phyloP scores from a whole-genome alignment of 2,888 invertebrate genomes.

The Dolomedes plantarius region DNA sequence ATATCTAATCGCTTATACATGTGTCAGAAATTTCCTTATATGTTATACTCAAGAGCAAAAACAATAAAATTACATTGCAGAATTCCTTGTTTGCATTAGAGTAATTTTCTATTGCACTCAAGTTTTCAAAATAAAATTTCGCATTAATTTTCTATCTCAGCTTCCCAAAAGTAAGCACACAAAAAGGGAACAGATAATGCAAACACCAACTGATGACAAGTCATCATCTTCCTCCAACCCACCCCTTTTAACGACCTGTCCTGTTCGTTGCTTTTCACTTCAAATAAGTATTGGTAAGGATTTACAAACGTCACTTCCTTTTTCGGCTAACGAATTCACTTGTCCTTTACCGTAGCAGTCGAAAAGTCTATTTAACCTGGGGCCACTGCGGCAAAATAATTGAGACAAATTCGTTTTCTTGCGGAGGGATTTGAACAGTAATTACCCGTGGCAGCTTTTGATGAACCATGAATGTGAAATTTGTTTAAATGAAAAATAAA shows the following conservation, averaged over 20 bases:
- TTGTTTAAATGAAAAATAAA: background rate
- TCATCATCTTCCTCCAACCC: background rate
- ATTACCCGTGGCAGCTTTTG: background rate
- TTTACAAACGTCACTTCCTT: background rate
- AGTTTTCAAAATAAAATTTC: too few species aligned
- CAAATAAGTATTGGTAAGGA: background rate
- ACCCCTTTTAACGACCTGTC: background rate
- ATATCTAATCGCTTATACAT: too few species aligned
- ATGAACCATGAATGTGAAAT: background rate
- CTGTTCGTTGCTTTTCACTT: too few species aligned
- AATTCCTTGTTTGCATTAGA: background rate
- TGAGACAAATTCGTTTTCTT: slow-evolving; percentile 11
- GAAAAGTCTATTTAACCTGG: background rate
- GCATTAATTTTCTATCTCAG: too few species aligned
- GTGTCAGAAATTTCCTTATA: too few species aligned
- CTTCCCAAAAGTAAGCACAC: too few species aligned
- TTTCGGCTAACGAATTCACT: background rate
- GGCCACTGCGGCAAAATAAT: background rate
- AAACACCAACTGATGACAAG: background rate
- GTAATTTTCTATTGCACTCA: too few species aligned
- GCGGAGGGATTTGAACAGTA: background rate
- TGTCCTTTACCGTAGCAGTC: background rate
- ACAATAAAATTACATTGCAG: too few species aligned
- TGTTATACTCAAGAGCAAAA: too few species aligned
- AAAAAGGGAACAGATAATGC: too few species aligned